Conservation (phyloP, 2,888 invertebrate genomes). For the Dyspetes luteomarginatus region DNA sequence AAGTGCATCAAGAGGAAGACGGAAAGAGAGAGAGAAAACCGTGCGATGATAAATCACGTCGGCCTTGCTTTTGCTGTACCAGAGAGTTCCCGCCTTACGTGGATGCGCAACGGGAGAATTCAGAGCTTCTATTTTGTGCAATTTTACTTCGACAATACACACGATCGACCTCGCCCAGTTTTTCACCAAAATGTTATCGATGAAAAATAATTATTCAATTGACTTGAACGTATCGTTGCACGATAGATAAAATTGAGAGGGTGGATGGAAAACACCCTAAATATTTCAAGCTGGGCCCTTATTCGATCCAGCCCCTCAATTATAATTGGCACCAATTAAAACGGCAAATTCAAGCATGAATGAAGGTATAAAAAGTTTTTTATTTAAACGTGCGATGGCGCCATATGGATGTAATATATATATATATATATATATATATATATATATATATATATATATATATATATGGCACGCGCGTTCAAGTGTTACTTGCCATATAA, state of each 20-base stretch:
- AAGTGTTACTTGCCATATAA: slow-evolving; percentile 55
- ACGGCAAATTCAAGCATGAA: no score
- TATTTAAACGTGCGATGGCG: slow-evolving; percentile 13
- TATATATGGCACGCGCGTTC: slow-evolving; percentile 45
- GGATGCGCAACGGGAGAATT: slow-evolving; percentile 61
- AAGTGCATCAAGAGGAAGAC: slow-evolving; percentile 63
- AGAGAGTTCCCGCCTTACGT: slow-evolving; percentile 64
- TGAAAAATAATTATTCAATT: no score
- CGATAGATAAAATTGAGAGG: background rate
- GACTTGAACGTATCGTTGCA: no score
- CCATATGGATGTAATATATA: slow-evolving; percentile 49
- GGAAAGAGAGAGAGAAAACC: slow-evolving; percentile 58
- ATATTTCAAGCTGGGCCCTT: no score
- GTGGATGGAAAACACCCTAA: background rate
- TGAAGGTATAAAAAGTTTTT: background rate
- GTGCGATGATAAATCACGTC: slow-evolving; percentile 77
- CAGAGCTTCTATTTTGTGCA: slow-evolving; percentile 45
- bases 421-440: no score
- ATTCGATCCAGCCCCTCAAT: no score
- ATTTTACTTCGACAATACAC: slow-evolving; percentile 48
- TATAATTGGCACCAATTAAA: no score
- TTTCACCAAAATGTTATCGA: slow-evolving; percentile 5
- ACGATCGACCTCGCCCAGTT: slow-evolving; percentile 32
- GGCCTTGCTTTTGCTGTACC: slow-evolving; percentile 62
- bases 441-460: no score